A percentile compares a stretch with the other conserved stretches of the same genome.
Conservation (phyloP, 2,888 invertebrate species). For the Dorcus hopei region DNA sequence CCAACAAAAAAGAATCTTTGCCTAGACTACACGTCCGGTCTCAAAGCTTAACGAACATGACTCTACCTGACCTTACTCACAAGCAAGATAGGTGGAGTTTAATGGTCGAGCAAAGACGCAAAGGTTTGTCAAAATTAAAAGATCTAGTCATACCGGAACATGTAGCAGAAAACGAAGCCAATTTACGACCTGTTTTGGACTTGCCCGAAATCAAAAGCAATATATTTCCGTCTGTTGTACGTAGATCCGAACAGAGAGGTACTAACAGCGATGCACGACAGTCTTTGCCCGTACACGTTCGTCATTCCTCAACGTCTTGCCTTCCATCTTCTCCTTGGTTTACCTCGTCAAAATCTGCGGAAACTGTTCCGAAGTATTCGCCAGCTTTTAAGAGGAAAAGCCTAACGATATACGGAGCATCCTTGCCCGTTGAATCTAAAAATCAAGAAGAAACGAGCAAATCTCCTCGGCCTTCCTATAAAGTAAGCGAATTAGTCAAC, state of each 20-base stretch:
- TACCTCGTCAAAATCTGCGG: not conserved
- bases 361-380: slow-evolving; percentile 68
- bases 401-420: slow-evolving; percentile 57
- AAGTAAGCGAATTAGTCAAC: not conserved
- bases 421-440: not conserved
- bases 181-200: slow-evolving; percentile 67
- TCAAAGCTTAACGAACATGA: slow-evolving; percentile 52
- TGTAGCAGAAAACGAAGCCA: slow-evolving; percentile 53
- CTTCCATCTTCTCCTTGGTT: not conserved
- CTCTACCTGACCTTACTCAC: slow-evolving; percentile 29
- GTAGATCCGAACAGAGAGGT: not conserved
- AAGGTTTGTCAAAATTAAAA: slow-evolving; percentile 78
- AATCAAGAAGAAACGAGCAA: not conserved
- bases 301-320: not conserved
- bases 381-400: slow-evolving; percentile 78
- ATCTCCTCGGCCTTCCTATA: not conserved
- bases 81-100: slow-evolving; percentile 60
- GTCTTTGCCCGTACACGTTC: slow-evolving; percentile 1
- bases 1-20: slow-evolving; percentile 22
- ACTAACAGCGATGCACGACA: not conserved
- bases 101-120: slow-evolving; percentile 76
- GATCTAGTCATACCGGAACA: slow-evolving; percentile 86
- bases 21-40: slow-evolving; percentile 48
- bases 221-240: slow-evolving; percentile 5
- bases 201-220: slow-evolving; percentile 78